Conservation (phyloP, 2,888 invertebrate genomes). For the Meliscaeva auricollis region DNA sequence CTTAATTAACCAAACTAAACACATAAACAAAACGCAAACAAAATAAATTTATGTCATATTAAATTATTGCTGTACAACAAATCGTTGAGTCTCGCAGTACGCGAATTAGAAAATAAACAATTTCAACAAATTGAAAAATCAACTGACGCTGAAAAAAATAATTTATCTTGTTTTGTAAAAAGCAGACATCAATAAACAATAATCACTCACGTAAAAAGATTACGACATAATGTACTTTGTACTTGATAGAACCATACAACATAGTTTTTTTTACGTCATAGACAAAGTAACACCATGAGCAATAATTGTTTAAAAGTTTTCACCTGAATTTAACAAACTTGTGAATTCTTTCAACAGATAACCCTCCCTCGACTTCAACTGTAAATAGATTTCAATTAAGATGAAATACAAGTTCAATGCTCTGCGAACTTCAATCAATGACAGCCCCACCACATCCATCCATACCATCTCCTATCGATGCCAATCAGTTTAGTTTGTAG, state of each 20-base stretch:
- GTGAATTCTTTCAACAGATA: background rate
- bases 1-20: too few species aligned
- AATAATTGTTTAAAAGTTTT: background rate
- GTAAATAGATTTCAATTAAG: background rate
- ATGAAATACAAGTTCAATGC: conserved; percentile 50
- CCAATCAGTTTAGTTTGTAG: conserved; percentile 37
- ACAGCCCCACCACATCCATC: background rate
- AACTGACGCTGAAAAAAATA: background rate
- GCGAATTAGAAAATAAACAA: conserved; percentile 17
- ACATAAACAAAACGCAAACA: too few species aligned
- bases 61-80: too few species aligned
- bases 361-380: too few species aligned
- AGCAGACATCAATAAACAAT: background rate
- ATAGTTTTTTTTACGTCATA: background rate
- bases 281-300: background rate
- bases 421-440: conserved; percentile 45
- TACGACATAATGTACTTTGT: background rate
- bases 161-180: background rate
- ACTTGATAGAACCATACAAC: background rate
- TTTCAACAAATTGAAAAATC: background rate
- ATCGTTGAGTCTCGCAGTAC: too few species aligned
- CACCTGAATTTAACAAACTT: background rate
- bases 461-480: background rate
- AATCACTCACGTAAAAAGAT: background rate
- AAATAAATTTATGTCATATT: too few species aligned